phyloP scores from a whole-genome alignment of 2,797 vertebrate species.

The Dermochelys coriacea region DNA sequence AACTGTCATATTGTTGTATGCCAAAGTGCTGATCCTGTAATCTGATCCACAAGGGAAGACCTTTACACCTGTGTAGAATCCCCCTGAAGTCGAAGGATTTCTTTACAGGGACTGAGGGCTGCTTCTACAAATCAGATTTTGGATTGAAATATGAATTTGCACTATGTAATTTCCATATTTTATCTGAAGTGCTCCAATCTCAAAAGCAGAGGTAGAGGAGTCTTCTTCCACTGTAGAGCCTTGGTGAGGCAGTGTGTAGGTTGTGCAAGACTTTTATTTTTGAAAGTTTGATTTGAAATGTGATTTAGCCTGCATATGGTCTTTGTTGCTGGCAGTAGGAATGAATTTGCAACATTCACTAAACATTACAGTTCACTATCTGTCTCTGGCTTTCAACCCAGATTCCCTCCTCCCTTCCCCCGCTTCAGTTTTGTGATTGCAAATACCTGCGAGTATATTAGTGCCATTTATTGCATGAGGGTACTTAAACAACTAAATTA shows the following conservation, averaged over 20 bases:
- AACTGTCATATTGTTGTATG: background rate
- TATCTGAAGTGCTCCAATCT: background rate
- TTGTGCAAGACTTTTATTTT: slow-evolving; percentile 55
- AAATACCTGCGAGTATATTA: slow-evolving; percentile 18
- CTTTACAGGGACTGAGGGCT: background rate
- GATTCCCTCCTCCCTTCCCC: background rate
- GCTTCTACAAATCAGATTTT: accelerated
- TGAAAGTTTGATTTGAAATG: slow-evolving; percentile 57
- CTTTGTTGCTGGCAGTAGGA: background rate
- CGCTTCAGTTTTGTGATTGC: slow-evolving; percentile 13
- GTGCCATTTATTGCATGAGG: slow-evolving; percentile 38
- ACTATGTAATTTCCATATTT: background rate
- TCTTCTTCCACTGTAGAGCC: background rate
- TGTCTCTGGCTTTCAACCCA: background rate
- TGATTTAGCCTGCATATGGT: slow-evolving; percentile 46
- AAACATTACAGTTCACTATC: background rate
- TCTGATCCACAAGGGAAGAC: background rate
- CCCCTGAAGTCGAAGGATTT: background rate
- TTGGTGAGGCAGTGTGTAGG: accelerated
- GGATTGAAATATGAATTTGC: background rate
- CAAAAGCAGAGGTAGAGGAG: background rate
- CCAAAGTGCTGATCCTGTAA: background rate
- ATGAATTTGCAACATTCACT: background rate
- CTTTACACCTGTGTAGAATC: background rate
- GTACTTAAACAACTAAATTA: slow-evolving; percentile 24